phyloP scores from a whole-genome alignment of 2,888 invertebrate genomes.

The Sicus ferrugineus region DNA sequence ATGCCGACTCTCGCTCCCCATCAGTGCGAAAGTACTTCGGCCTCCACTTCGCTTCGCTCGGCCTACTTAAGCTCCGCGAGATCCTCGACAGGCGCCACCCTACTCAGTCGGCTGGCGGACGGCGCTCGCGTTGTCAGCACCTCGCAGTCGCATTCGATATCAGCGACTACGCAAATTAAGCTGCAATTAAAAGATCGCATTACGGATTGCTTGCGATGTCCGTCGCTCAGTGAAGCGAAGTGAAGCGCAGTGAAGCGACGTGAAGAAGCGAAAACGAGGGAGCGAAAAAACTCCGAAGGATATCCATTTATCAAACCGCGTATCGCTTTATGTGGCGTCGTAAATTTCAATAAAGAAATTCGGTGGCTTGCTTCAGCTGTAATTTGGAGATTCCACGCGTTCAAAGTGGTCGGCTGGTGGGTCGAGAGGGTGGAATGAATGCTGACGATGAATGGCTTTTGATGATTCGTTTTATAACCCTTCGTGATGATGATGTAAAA shows the following conservation, averaged over 20 bases:
- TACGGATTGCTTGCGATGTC: constrained; percentile 1
- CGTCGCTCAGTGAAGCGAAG: background rate
- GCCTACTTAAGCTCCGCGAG: too few relatives aligned
- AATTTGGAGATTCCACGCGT: too few relatives aligned
- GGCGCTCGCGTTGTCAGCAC: background rate
- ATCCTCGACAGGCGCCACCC: background rate
- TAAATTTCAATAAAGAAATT: constrained; percentile 16
- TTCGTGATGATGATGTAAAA: background rate
- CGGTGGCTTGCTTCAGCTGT: background rate
- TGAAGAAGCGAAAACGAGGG: background rate
- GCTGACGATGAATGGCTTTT: background rate
- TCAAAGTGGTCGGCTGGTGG: background rate
- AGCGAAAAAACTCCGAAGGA: background rate
- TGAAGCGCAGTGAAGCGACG: background rate
- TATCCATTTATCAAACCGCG: background rate
- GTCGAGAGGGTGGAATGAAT: too few relatives aligned
- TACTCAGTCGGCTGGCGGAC: background rate
- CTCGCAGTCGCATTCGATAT: constrained; percentile 1
- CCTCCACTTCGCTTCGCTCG: too few relatives aligned
- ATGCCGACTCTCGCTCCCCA: too few relatives aligned
- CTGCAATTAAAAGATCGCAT: constrained; percentile 16
- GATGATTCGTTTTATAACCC: background rate
- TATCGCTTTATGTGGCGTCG: background rate
- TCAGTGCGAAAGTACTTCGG: background rate
- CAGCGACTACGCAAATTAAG: background rate